Percentiles rank a stretch among this genome's conserved stretches.
phyloP scores from a whole-genome alignment of 2,888 invertebrate genomes.

The Asteroscopus sphinx region DNA sequence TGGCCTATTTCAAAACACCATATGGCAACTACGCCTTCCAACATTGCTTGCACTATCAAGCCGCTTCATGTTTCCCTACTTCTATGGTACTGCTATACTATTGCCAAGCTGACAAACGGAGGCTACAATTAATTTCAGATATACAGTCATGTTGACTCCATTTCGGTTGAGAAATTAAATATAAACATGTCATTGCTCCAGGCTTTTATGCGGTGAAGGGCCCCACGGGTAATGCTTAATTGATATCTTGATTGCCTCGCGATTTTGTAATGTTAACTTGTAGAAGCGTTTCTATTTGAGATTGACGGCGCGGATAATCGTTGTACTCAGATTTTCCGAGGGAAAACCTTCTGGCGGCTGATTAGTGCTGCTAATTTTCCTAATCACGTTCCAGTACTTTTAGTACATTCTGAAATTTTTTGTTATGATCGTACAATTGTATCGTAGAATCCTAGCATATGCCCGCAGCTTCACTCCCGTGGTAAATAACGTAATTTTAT shows the following conservation, averaged over 20 bases:
- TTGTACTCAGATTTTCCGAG: background rate
- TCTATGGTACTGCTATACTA: conserved; percentile 60
- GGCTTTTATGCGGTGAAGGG: conserved; percentile 54
- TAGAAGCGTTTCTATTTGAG: background rate
- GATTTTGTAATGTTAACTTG: conserved; percentile 42
- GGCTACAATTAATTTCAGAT: conserved; percentile 80
- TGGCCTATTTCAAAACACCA: too few relatives aligned
- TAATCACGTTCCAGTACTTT: too few relatives aligned
- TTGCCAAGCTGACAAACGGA: conserved; percentile 75
- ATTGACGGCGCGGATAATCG: conserved; percentile 3
- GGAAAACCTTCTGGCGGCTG: background rate
- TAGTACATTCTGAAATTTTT: too few relatives aligned
- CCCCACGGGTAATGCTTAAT: conserved; percentile 56
- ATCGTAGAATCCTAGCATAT: too few relatives aligned
- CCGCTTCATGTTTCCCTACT: conserved; percentile 37
- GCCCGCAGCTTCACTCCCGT: too few relatives aligned
- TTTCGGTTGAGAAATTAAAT: conserved; percentile 75
- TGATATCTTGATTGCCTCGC: conserved; percentile 63
- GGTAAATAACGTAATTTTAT: too few relatives aligned
- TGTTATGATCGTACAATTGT: too few relatives aligned
- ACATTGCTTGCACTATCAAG: background rate
- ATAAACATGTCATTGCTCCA: conserved; percentile 69
- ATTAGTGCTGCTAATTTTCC: too few relatives aligned
- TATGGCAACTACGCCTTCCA: background rate
- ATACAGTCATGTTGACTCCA: conserved; percentile 73